A percentile compares a stretch with the other conserved stretches of the same genome.
Evolutionary conservation across 1,140 invertebrate genomes (phyloP).

Genomic region (Aphidius gifuensis): DNA sequence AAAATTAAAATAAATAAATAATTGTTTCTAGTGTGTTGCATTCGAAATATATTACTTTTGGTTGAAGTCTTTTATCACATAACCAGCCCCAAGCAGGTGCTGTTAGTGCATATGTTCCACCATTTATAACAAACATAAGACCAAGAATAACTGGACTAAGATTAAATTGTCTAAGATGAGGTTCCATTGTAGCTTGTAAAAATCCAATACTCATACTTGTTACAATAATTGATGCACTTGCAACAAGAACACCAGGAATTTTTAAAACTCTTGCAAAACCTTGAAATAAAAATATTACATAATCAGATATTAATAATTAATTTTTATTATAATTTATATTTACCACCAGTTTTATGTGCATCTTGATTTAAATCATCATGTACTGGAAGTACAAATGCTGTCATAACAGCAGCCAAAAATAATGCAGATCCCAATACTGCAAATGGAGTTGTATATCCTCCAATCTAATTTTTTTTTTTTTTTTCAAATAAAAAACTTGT

Average conservation of each 20-base stretch:
- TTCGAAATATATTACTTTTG: slow-evolving; percentile 53
- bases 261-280: slow-evolving; percentile 64
- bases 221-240: slow-evolving; percentile 67
- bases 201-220: slow-evolving; percentile 81
- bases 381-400: slow-evolving; percentile 69
- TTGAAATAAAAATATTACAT: slow-evolving; percentile 38
- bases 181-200: slow-evolving; percentile 76
- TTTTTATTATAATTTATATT: slow-evolving; percentile 33
- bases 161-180: slow-evolving; percentile 73
- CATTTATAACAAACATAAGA: slow-evolving; percentile 84
- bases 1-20: slow-evolving; percentile 16
- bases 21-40: not conserved
- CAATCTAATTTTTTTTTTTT: slow-evolving; percentile 58
- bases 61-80: slow-evolving; percentile 66
- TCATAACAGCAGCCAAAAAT: slow-evolving; percentile 72
- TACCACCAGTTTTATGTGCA: slow-evolving; percentile 59
- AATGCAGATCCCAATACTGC: slow-evolving; percentile 75
- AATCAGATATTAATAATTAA: slow-evolving; percentile 7
- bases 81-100: slow-evolving; percentile 79
- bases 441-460: slow-evolving; percentile 86
- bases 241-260: slow-evolving; percentile 68
- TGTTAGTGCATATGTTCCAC: slow-evolving; percentile 77
- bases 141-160: slow-evolving; percentile 74
- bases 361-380: slow-evolving; percentile 59
- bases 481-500: slow-evolving; percentile 14